Evolutionary conservation across 2,113 vertebrate species (phyloP).

Genomic region (Cinclus mexicanus): DNA sequence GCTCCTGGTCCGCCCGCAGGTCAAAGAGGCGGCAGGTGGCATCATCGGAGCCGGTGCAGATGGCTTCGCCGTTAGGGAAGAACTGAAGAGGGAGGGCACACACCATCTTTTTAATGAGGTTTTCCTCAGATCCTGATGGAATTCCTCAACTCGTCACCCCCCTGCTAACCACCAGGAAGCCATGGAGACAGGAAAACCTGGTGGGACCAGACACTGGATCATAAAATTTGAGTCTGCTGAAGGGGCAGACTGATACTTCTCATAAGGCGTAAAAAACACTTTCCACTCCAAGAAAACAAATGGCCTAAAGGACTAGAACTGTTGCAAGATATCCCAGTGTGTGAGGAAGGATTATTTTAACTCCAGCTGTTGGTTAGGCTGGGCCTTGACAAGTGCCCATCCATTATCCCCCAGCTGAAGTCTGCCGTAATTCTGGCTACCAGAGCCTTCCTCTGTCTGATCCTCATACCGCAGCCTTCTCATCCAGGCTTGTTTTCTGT

Average conservation of each 20-base stretch:
- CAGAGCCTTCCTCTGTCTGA: neutral
- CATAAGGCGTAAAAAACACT: neutral
- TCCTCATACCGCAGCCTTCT: neutral
- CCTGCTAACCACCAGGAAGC: neutral
- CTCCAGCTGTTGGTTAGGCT: neutral
- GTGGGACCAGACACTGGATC: neutral
- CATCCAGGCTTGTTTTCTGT: neutral
- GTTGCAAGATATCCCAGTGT: neutral
- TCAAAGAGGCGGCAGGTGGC: conserved; percentile 92
- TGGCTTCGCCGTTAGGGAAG: conserved; percentile 92
- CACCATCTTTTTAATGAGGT: neutral
- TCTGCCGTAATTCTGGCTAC: neutral
- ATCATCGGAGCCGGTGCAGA: conserved; percentile 94
- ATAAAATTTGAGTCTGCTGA: neutral
- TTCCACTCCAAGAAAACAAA: neutral
- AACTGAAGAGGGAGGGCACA: conserved; percentile 76
- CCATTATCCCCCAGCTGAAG: neutral
- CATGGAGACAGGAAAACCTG: neutral
- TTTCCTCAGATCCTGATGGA: neutral
- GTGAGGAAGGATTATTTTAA: neutral
- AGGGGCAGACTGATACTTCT: neutral
- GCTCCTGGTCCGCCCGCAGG: conserved; percentile 95
- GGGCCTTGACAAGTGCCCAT: neutral
- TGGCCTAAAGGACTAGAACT: neutral
- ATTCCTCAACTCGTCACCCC: neutral